Conservation (phyloP, 1,140 invertebrate genomes). For the Diuraphis noxia region DNA sequence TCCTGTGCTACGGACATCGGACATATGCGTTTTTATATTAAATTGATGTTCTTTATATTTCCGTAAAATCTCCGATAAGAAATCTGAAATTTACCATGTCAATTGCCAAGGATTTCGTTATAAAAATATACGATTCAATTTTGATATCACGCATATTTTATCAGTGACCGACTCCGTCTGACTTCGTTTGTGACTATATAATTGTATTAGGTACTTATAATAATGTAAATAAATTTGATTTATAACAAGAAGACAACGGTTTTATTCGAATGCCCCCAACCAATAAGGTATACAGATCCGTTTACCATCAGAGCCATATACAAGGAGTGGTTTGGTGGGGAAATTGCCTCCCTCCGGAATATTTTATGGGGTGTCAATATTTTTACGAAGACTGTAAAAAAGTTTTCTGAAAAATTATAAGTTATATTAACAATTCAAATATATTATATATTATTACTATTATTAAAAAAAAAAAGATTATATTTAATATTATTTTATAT, state of each 20-base stretch:
- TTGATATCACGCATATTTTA: neutral
- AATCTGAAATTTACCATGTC: neutral
- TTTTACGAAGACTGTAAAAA: too few species aligned
- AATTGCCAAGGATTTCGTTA: neutral
- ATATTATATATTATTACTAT: too few species aligned
- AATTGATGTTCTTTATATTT: conserved; percentile 1
- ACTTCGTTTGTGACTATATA: neutral
- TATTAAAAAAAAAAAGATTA: too few species aligned
- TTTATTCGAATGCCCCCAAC: neutral
- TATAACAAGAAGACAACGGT: neutral
- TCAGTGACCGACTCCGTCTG: neutral
- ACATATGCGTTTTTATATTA: neutral
- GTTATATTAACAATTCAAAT: too few species aligned
- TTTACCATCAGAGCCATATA: too few species aligned
- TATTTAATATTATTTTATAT: too few species aligned
- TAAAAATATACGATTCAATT: neutral
- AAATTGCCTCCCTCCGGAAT: too few species aligned
- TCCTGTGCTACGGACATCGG: neutral
- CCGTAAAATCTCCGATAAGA: conserved; percentile 5
- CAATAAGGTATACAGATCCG: too few species aligned
- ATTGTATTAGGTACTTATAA: neutral
- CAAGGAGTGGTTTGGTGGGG: too few species aligned
- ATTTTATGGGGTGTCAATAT: too few species aligned
- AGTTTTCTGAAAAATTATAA: too few species aligned
- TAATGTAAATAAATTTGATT: neutral